These are phyloP conservation scores for Orchestes rusci DNA, from an alignment of 2,888 invertebrate genomes.

Conservation along the genomic window DNA sequence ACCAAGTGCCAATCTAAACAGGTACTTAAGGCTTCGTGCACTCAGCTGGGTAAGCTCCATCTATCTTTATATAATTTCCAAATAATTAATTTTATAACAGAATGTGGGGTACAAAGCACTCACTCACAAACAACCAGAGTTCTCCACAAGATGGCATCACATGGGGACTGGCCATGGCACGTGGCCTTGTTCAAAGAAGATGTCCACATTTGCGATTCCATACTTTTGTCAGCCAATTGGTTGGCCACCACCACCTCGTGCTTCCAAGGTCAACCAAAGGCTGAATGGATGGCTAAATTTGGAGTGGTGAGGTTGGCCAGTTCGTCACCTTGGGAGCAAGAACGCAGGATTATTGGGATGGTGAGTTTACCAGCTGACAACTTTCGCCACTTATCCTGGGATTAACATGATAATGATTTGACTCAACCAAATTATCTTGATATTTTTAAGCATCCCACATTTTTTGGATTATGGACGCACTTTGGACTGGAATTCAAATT, in stretches of 20 bases:
- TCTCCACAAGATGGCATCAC: slow-evolving; percentile 64
- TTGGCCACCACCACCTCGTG: slow-evolving; percentile 81
- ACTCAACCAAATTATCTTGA: background rate
- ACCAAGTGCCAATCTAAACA: slow-evolving; percentile 67
- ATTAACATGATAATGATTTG: too few species aligned
- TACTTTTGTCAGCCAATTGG: slow-evolving; percentile 75
- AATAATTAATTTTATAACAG: slow-evolving; percentile 29
- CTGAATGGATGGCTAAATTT: slow-evolving; percentile 77
- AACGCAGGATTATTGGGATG: slow-evolving; percentile 76
- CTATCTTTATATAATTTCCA: too few species aligned
- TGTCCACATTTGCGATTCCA: slow-evolving; percentile 83
- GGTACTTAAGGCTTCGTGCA: slow-evolving; percentile 74
- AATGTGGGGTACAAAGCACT: slow-evolving; percentile 41
- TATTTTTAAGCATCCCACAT: background rate
- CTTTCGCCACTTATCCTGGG: too few species aligned
- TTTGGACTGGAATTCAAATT: too few species aligned
- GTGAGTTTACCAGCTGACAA: too few species aligned
- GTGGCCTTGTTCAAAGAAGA: slow-evolving; percentile 75
- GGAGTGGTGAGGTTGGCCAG: slow-evolving; percentile 65
- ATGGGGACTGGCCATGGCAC: slow-evolving; percentile 93
- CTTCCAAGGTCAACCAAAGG: slow-evolving; percentile 77
- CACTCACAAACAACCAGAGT: slow-evolving; percentile 33
- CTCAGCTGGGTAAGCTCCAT: slow-evolving; percentile 64
- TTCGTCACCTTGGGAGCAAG: slow-evolving; percentile 82
- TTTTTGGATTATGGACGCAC: too few species aligned